phyloP scores from a whole-genome alignment of 2,888 invertebrate species.

The Metopia argyrocephala region DNA sequence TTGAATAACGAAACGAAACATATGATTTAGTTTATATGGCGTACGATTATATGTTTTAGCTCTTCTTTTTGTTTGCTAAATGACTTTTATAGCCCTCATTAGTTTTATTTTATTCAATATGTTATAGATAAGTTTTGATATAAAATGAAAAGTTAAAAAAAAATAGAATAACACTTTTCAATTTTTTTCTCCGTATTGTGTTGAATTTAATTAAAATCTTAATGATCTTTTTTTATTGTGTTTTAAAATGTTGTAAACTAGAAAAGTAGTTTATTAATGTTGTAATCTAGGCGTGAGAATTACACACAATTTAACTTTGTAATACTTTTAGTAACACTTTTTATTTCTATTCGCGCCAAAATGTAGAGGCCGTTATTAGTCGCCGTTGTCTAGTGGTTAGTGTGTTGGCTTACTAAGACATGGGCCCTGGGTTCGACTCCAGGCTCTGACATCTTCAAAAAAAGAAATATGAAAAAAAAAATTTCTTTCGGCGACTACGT shows the following conservation, averaged over 20 bases:
- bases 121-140: too few species aligned
- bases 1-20: too few species aligned
- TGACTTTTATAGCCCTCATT: slow-evolving; percentile 57
- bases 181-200: slow-evolving; percentile 9
- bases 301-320: too few species aligned
- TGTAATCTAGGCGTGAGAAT: slow-evolving; percentile 45
- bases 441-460: too few species aligned
- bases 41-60: background rate
- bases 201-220: slow-evolving; percentile 19
- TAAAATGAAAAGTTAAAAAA: background rate
- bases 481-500: too few species aligned
- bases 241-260: background rate
- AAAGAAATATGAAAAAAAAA: too few species aligned
- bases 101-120: slow-evolving; percentile 41
- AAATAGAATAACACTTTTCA: background rate
- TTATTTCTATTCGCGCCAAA: too few species aligned
- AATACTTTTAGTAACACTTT: too few species aligned
- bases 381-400: too few species aligned
- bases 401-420: too few species aligned
- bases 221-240: background rate
- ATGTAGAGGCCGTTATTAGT: too few species aligned
- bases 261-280: slow-evolving; percentile 15
- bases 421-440: too few species aligned
- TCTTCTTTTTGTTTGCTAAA: slow-evolving; percentile 35
- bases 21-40: slow-evolving; percentile 28